phyloP scores from a whole-genome alignment of 2,113 vertebrate genomes.

The Tragelaphus scriptus region DNA sequence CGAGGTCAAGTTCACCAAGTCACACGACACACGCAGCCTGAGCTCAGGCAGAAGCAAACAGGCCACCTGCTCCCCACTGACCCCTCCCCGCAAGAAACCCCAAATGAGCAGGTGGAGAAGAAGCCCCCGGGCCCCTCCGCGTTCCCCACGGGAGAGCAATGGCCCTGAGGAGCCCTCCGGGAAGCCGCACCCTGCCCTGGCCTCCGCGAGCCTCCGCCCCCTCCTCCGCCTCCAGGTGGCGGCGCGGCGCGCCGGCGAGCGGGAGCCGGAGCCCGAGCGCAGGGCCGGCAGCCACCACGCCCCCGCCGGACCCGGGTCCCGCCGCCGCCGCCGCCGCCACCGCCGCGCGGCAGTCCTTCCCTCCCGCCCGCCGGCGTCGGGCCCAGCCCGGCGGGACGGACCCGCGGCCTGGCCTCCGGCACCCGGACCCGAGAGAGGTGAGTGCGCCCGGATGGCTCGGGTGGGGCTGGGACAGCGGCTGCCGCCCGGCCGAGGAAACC shows the following conservation, averaged over 20 bases:
- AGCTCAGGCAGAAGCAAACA: not conserved
- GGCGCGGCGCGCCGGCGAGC: too few species aligned
- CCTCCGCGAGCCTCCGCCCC: not conserved
- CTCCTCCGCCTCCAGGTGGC: too few species aligned
- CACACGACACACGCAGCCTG: rapidly evolving
- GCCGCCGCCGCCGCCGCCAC: too few species aligned
- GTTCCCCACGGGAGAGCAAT: rapidly evolving
- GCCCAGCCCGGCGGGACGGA: not conserved
- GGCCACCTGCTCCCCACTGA: not conserved
- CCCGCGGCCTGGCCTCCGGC: not conserved
- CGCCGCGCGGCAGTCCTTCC: too few species aligned
- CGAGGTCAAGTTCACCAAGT: not conserved
- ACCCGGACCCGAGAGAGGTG: not conserved
- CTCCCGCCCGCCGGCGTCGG: too few species aligned
- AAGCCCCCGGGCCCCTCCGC: too few species aligned
- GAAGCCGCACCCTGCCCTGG: not conserved
- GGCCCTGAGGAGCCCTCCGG: too few species aligned
- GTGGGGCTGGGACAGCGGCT: not conserved
- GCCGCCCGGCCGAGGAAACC: rapidly evolving
- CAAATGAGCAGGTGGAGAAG: not conserved
- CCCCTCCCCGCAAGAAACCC: not conserved
- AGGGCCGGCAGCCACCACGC: too few species aligned
- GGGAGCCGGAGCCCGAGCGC: too few species aligned
- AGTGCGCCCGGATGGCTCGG: not conserved
- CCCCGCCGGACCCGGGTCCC: too few species aligned